phyloP scores from a whole-genome alignment of 2,113 vertebrate genomes.

The Lucifuga dentata region DNA sequence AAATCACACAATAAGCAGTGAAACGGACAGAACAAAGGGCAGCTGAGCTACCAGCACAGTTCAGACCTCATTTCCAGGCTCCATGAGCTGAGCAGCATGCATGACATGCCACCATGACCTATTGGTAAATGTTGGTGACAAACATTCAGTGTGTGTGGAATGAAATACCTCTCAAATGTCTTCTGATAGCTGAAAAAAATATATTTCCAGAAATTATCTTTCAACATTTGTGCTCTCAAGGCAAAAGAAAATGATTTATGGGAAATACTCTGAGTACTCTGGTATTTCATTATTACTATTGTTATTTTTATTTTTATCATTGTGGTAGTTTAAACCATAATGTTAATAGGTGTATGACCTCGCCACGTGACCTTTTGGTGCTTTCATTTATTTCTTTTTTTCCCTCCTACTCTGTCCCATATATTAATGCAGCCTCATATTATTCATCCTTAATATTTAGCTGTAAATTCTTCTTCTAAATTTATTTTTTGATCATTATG shows the following conservation, averaged over 20 bases:
- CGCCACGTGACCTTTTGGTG: conserved; percentile 4
- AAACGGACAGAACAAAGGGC: conserved; percentile 72
- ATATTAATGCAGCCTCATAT: conserved; percentile 43
- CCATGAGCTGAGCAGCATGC: conserved; percentile 76
- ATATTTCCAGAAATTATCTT: conserved; percentile 86
- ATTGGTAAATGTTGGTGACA: conserved; percentile 76
- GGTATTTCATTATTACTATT: conserved; percentile 17
- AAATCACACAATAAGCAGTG: conserved; percentile 71
- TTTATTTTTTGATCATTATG: conserved; percentile 50
- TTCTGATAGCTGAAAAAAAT: conserved; percentile 87
- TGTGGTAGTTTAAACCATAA: too few relatives aligned
- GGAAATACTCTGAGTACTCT: conserved; percentile 17
- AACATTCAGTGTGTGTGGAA: conserved; percentile 86
- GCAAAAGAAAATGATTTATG: conserved; percentile 28
- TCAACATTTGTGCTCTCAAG: conserved; percentile 70
- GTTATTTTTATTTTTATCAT: too few relatives aligned
- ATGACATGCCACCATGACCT: conserved; percentile 81
- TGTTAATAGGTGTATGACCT: too few relatives aligned
- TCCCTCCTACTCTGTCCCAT: conserved; percentile 7
- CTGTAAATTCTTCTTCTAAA: conserved; percentile 27
- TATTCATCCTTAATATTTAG: conserved; percentile 36
- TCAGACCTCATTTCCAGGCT: conserved; percentile 55
- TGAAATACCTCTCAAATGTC: conserved; percentile 87
- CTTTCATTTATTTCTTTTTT: conserved; percentile 13
- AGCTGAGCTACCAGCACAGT: conserved; percentile 56